These are phyloP conservation scores for Thumatha senex DNA, from an alignment of 2,888 invertebrate genomes.

Conservation along the genomic window DNA sequence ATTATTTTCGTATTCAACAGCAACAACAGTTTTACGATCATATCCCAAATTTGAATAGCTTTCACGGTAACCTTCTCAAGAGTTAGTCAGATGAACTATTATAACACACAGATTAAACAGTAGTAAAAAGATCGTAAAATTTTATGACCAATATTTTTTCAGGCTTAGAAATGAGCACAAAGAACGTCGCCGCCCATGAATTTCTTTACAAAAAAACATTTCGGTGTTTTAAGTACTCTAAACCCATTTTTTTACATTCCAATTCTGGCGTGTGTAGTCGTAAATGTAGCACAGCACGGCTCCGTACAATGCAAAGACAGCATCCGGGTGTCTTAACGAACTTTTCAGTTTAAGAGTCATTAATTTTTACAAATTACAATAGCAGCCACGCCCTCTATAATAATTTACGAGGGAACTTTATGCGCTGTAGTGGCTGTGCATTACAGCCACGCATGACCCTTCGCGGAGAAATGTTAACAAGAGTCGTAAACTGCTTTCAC, in stretches of 20 bases:
- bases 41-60: slow-evolving; percentile 29
- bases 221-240: slow-evolving; percentile 59
- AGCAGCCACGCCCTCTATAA: slow-evolving; percentile 45
- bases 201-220: slow-evolving; percentile 58
- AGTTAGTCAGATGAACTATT: slow-evolving; percentile 63
- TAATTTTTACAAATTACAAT: slow-evolving; percentile 57
- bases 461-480: slow-evolving; percentile 46
- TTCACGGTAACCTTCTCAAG: slow-evolving; percentile 45
- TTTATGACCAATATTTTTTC: slow-evolving; percentile 72
- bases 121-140: slow-evolving; percentile 77
- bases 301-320: slow-evolving; percentile 32
- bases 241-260: slow-evolving; percentile 55
- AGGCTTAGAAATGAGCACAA: slow-evolving; percentile 70
- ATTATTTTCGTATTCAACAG: slow-evolving; percentile 24
- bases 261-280: slow-evolving; percentile 67
- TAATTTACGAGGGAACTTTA: slow-evolving; percentile 58
- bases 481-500: slow-evolving; percentile 41
- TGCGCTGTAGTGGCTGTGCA: slow-evolving; percentile 41
- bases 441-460: slow-evolving; percentile 36
- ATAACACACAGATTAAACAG: slow-evolving; percentile 76
- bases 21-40: slow-evolving; percentile 28
- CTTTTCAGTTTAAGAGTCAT: slow-evolving; percentile 60
- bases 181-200: slow-evolving; percentile 61
- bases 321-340: slow-evolving; percentile 62
- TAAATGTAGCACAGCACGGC: slow-evolving; percentile 63